These are phyloP conservation scores for Rhinogobio ventralis DNA, from an alignment of 2,797 vertebrate species.

Conservation along the genomic window DNA sequence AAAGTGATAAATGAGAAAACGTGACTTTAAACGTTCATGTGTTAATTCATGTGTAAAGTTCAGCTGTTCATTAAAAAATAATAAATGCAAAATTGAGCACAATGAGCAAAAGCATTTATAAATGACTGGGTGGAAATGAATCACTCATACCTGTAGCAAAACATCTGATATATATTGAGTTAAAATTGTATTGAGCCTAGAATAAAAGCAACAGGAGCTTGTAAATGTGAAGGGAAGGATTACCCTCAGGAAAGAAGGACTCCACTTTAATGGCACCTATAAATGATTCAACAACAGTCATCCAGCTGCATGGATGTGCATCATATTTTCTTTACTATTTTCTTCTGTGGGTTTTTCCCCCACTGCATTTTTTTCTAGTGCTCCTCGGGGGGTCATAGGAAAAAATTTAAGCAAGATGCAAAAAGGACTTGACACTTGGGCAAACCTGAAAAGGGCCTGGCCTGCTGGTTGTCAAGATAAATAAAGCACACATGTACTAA, in stretches of 20 bases:
- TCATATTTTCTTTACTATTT: constrained; percentile 67
- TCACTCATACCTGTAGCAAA: constrained; percentile 31
- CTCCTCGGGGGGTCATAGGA: constrained; percentile 19
- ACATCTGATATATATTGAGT: constrained; percentile 8
- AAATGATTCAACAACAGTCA: constrained; percentile 77
- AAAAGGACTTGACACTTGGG: constrained; percentile 70
- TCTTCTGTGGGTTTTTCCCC: not conserved
- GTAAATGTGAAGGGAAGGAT: constrained; percentile 72
- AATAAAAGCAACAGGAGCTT: constrained; percentile 70
- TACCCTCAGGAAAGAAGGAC: constrained; percentile 74
- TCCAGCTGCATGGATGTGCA: constrained; percentile 72
- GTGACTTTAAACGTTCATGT: constrained; percentile 14
- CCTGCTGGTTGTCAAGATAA: constrained; percentile 75
- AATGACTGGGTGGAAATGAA: constrained; percentile 11
- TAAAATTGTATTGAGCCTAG: constrained; percentile 44
- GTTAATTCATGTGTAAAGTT: not conserved
- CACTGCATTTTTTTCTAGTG: constrained; percentile 19
- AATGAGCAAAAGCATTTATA: not conserved
- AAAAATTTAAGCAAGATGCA: constrained; percentile 59
- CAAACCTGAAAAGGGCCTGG: constrained; percentile 58
- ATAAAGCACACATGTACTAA: constrained; percentile 75
- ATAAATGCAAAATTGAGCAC: not conserved
- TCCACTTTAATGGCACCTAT: constrained; percentile 77
- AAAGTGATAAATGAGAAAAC: constrained; percentile 54
- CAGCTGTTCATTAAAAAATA: not conserved